Percentiles rank a stretch among this genome's conserved stretches.
Conservation (phyloP, 2,113 vertebrate species). For the Anoplopoma fimbria region DNA sequence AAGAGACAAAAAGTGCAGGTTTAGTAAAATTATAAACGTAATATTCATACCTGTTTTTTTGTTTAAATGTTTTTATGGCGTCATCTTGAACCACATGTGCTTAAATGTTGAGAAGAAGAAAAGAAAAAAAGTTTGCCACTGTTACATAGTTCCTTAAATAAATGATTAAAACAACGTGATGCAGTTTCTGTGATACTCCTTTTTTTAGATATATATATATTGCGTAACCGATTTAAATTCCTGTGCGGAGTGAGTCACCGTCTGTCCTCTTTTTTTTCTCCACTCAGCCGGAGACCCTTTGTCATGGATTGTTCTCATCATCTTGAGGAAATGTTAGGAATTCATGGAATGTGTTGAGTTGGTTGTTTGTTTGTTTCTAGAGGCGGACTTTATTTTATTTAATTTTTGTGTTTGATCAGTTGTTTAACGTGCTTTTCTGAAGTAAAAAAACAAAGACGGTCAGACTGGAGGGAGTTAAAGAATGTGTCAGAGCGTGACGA, state of each 20-base stretch:
- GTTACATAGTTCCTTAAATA: conserved; percentile 65
- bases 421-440: not conserved
- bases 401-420: not conserved
- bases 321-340: conserved; percentile 10
- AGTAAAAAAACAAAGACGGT: fast-evolving
- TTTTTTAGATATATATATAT: conserved; percentile 4
- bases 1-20: not conserved
- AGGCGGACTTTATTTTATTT: not conserved
- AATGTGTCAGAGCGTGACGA: not conserved
- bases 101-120: not conserved
- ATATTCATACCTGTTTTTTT: not conserved
- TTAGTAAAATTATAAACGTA: not conserved
- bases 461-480: not conserved
- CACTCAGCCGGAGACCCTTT: not conserved
- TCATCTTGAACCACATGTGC: not conserved
- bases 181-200: conserved; percentile 62
- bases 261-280: not conserved
- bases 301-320: not conserved
- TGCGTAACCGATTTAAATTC: not conserved
- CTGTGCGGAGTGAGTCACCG: conserved; percentile 24
- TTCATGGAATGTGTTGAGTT: conserved; percentile 40
- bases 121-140: not conserved
- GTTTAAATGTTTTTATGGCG: conserved; percentile 4
- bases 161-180: conserved; percentile 34
- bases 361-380: not conserved